These are phyloP conservation scores for Serrognathus titanus DNA, from an alignment of 2,888 invertebrate genomes.

Conservation along the genomic window DNA sequence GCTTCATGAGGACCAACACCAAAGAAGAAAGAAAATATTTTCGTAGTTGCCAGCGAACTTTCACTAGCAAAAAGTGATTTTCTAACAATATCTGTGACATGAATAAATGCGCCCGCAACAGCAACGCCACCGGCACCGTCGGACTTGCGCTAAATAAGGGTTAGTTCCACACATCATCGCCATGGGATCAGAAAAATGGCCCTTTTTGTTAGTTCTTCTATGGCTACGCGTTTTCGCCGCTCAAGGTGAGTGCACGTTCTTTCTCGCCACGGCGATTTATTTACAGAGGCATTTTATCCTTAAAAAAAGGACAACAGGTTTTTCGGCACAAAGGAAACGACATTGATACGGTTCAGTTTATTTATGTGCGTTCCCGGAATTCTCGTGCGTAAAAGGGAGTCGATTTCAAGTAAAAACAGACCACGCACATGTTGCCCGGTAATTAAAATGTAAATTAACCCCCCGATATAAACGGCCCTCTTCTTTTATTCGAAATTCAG, in stretches of 20 bases:
- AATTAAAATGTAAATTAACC: no score
- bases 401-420: no score
- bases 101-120: slow-evolving; percentile 4
- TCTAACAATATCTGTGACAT: slow-evolving; percentile 7
- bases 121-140: not conserved
- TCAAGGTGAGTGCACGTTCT: slow-evolving; percentile 35
- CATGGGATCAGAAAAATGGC: slow-evolving; percentile 41
- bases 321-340: no score
- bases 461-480: no score
- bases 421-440: no score
- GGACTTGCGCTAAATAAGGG: slow-evolving; percentile 29
- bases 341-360: no score
- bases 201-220: slow-evolving; percentile 33
- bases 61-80: not conserved
- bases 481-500: no score
- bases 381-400: no score
- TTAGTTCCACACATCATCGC: slow-evolving; percentile 31
- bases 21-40: not conserved
- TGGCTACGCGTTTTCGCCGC: slow-evolving; percentile 30
- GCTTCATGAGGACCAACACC: not conserved
- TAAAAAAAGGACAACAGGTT: no score
- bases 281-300: no score
- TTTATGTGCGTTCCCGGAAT: no score
- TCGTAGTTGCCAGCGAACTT: not conserved
- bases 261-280: no score